Evolutionary conservation across 2,113 vertebrate species (phyloP).

Genomic region (Chamaetylas fuelleborni): DNA sequence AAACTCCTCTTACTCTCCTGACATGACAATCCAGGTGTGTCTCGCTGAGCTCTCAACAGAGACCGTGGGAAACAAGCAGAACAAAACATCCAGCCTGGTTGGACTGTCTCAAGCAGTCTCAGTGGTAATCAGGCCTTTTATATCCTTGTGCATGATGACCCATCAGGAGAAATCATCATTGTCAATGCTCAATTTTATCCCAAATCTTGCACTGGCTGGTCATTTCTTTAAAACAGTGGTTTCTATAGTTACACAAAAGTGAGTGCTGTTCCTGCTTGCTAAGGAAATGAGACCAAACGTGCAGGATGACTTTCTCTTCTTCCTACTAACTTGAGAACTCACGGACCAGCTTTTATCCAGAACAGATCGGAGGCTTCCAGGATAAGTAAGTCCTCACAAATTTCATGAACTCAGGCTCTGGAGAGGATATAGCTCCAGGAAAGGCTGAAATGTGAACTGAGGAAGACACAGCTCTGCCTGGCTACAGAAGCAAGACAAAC

Average conservation of each 20-base stretch:
- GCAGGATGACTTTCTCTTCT: background rate
- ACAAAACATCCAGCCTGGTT: background rate
- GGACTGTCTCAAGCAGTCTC: background rate
- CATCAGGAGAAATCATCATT: background rate
- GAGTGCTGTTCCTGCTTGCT: background rate
- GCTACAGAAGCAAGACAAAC: background rate
- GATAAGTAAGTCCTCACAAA: background rate
- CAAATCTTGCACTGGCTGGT: background rate
- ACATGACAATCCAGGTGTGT: background rate
- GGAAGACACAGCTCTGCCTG: background rate
- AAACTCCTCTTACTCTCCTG: background rate
- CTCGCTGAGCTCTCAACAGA: background rate
- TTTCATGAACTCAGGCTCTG: background rate
- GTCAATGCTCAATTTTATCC: background rate
- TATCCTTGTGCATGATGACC: background rate
- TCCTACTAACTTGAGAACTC: background rate
- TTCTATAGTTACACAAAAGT: slow-evolving; percentile 1
- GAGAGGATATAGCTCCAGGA: background rate
- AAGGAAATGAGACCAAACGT: background rate
- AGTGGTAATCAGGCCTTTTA: slow-evolving; percentile 11
- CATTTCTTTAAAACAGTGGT: background rate
- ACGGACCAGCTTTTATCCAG: background rate
- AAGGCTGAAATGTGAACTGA: background rate
- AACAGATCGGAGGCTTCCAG: background rate
- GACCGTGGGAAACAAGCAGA: background rate